A percentile compares a stretch with the other conserved stretches of the same genome.
These are phyloP conservation scores for Dendroctonus valens DNA, from an alignment of 1,140 invertebrate species.

Conservation along the genomic window DNA sequence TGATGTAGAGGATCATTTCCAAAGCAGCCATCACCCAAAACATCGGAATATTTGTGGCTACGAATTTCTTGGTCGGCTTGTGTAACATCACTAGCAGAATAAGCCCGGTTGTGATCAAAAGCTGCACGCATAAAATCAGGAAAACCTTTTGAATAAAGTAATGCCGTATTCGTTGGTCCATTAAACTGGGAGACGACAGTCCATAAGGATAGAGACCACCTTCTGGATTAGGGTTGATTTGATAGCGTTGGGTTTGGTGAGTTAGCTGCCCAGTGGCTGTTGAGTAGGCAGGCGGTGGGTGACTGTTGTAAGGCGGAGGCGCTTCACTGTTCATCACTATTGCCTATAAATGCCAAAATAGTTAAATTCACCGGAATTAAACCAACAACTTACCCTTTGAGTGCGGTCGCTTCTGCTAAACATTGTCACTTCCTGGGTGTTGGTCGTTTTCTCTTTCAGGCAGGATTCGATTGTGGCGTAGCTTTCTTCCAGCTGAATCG, in stretches of 20 bases:
- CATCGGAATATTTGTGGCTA: slow-evolving; percentile 18
- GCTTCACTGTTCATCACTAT: slow-evolving; percentile 9
- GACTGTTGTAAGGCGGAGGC: slow-evolving; percentile 24
- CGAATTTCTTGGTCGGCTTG: slow-evolving; percentile 18
- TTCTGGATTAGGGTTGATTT: background rate
- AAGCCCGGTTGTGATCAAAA: slow-evolving; percentile 31
- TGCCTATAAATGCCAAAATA: slow-evolving; percentile 3
- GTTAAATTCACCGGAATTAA: background rate
- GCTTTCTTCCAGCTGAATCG: slow-evolving; percentile 16
- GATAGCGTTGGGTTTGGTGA: background rate
- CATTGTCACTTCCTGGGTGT: slow-evolving; percentile 5
- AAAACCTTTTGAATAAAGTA: slow-evolving; percentile 37
- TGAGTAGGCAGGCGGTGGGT: slow-evolving; percentile 21
- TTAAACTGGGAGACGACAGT: slow-evolving; percentile 1
- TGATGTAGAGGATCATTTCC: slow-evolving; percentile 15
- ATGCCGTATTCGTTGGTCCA: slow-evolving; percentile 19
- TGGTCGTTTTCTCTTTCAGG: slow-evolving; percentile 30
- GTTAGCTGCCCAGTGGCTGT: too few species aligned
- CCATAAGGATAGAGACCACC: background rate
- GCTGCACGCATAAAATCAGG: slow-evolving; percentile 32
- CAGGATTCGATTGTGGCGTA: slow-evolving; percentile 27
- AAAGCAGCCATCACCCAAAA: slow-evolving; percentile 10
- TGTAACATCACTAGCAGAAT: slow-evolving; percentile 25
- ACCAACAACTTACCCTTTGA: slow-evolving; percentile 17
- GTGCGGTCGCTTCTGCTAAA: slow-evolving; percentile 20